A percentile compares a stretch with the other conserved stretches of the same genome.
These are phyloP conservation scores for Amphiprion percula DNA, from an alignment of 2,113 vertebrate genomes.

Conservation along the genomic window DNA sequence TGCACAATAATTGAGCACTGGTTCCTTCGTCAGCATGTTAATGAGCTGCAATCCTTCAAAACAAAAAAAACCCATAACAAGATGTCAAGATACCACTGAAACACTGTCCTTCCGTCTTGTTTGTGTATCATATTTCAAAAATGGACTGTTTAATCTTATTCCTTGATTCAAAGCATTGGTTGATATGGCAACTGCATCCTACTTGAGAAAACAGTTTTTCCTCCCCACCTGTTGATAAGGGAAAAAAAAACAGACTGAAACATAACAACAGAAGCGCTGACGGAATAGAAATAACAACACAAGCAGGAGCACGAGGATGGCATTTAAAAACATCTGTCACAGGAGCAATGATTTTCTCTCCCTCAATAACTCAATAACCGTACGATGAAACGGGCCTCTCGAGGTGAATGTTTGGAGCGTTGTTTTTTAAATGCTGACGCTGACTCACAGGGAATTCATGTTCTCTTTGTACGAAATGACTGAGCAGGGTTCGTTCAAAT, in stretches of 20 bases:
- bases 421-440: conserved; percentile 21
- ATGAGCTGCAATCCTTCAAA: conserved; percentile 28
- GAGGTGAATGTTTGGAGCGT: background rate
- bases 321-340: conserved; percentile 38
- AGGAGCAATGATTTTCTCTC: conserved; percentile 17
- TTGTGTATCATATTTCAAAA: conserved; percentile 29
- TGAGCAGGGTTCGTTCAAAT: conserved; percentile 16
- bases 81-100: conserved; percentile 25
- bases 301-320: background rate
- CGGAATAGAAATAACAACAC: conserved; percentile 31
- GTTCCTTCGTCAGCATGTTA: background rate
- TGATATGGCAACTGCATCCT: conserved; percentile 65
- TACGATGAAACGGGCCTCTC: conserved; percentile 38
- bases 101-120: background rate
- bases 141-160: conserved; percentile 28
- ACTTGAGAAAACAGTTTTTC: conserved; percentile 29
- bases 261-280: conserved; percentile 1
- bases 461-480: conserved; percentile 12
- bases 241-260: conserved; percentile 8
- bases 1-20: conserved; percentile 1
- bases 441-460: conserved; percentile 10
- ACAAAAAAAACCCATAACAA: conserved; percentile 12
- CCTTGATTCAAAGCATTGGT: conserved; percentile 48
- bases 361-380: conserved; percentile 39
- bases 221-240: conserved; percentile 61